A percentile compares a stretch with the other conserved stretches of the same genome.
These are phyloP conservation scores for Tyrannus savana DNA, from an alignment of 2,113 vertebrate species.

Conservation along the genomic window DNA sequence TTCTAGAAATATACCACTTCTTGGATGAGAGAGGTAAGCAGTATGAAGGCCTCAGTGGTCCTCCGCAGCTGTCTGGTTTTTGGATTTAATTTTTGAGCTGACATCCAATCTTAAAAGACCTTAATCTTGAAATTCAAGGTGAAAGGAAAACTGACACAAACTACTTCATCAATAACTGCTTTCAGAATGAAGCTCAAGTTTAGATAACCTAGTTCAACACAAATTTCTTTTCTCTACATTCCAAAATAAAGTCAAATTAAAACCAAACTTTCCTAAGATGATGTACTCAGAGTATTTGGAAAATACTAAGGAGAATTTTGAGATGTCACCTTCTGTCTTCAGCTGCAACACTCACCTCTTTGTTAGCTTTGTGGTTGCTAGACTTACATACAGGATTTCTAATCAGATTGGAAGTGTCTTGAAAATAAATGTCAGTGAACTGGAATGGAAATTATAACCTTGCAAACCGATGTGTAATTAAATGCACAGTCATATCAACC, in stretches of 20 bases:
- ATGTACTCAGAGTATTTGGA: not conserved
- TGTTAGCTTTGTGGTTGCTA: not conserved
- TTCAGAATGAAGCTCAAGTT: not conserved
- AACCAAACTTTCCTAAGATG: not conserved
- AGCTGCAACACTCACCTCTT: not conserved
- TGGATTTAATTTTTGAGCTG: not conserved
- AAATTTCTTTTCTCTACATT: not conserved
- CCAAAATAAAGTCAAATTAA: not conserved
- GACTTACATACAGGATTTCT: not conserved
- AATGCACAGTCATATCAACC: not conserved
- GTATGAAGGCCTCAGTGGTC: not conserved
- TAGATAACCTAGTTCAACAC: not conserved
- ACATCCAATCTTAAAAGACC: not conserved
- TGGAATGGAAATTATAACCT: slow-evolving; percentile 41
- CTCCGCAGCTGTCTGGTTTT: not conserved
- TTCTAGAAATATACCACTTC: not conserved
- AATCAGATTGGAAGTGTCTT: slow-evolving; percentile 16
- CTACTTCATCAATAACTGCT: not conserved
- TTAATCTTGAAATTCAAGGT: not conserved
- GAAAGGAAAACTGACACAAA: not conserved
- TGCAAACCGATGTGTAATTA: slow-evolving; percentile 39
- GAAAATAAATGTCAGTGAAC: slow-evolving; percentile 24
- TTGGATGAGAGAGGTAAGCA: not conserved
- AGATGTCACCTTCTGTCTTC: not conserved
- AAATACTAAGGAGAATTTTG: not conserved